phyloP scores from a whole-genome alignment of 2,888 invertebrate genomes.

The Pyrrhosoma nymphula region DNA sequence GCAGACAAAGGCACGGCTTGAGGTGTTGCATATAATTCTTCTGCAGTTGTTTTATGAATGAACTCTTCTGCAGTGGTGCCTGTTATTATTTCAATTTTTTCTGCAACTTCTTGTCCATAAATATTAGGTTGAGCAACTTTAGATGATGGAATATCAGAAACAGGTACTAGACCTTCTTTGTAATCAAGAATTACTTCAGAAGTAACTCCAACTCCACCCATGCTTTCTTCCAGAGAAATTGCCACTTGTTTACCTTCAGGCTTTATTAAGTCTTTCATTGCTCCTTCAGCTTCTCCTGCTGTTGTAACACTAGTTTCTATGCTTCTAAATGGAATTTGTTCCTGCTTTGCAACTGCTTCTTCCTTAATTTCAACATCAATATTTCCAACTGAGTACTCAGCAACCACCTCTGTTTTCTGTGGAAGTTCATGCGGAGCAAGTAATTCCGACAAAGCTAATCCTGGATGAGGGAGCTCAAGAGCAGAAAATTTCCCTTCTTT shows the following conservation, averaged over 20 bases:
- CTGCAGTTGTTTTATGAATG: slow-evolving; percentile 71
- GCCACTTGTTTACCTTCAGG: slow-evolving; percentile 32
- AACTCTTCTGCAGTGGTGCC: slow-evolving; percentile 78
- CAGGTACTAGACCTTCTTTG: slow-evolving; percentile 78
- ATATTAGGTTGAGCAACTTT: slow-evolving; percentile 78
- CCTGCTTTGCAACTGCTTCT: slow-evolving; percentile 69
- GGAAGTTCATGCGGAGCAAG: slow-evolving; percentile 70
- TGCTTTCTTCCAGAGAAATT: slow-evolving; percentile 43
- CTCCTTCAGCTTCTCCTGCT: slow-evolving; percentile 70
- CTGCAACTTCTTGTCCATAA: slow-evolving; percentile 79
- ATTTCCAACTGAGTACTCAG: slow-evolving; percentile 72
- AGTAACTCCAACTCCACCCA: slow-evolving; percentile 75
- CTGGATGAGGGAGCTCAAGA: slow-evolving; percentile 72
- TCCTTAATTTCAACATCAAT: slow-evolving; percentile 77
- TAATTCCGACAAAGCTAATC: slow-evolving; percentile 75
- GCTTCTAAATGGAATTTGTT: slow-evolving; percentile 71
- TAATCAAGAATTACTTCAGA: slow-evolving; percentile 81
- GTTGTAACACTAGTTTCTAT: slow-evolving; percentile 71
- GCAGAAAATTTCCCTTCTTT: slow-evolving; percentile 72
- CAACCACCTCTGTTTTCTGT: slow-evolving; percentile 44
- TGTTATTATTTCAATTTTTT: slow-evolving; percentile 79
- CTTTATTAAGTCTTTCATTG: slow-evolving; percentile 46
- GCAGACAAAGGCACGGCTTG: slow-evolving; percentile 20
- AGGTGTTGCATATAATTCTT: slow-evolving; percentile 40
- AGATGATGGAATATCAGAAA: slow-evolving; percentile 76